These are phyloP conservation scores for Serrognathus titanus DNA, from an alignment of 2,888 invertebrate genomes.

Conservation along the genomic window DNA sequence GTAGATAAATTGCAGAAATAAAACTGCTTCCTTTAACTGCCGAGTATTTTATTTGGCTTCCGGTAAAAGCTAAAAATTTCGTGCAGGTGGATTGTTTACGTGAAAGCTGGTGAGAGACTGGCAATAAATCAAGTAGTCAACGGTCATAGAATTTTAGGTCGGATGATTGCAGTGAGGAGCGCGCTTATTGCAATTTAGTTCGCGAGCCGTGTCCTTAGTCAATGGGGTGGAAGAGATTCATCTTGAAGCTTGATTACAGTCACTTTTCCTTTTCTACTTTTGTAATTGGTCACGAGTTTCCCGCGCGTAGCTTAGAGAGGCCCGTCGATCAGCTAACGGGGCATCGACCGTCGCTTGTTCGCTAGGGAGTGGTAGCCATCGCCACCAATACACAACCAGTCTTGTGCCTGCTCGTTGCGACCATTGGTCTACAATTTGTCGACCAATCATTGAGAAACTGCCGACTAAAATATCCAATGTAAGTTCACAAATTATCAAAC, in stretches of 20 bases:
- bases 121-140: too few relatives aligned
- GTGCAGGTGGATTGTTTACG: too few relatives aligned
- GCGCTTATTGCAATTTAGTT: too few relatives aligned
- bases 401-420: slow-evolving; percentile 66
- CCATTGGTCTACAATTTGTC: slow-evolving; percentile 82
- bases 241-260: slow-evolving; percentile 13
- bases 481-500: slow-evolving; percentile 70
- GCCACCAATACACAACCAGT: slow-evolving; percentile 71
- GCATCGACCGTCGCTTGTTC: slow-evolving; percentile 47
- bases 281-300: slow-evolving; percentile 48
- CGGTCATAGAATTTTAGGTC: too few relatives aligned
- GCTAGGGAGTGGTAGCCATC: slow-evolving; percentile 63
- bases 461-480: slow-evolving; percentile 69
- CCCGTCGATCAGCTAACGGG: slow-evolving; percentile 42
- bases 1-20: too few relatives aligned
- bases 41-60: too few relatives aligned
- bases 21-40: too few relatives aligned
- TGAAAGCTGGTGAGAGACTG: too few relatives aligned
- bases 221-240: slow-evolving; percentile 8
- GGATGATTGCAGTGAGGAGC: too few relatives aligned
- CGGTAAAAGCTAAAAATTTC: too few relatives aligned
- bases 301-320: slow-evolving; percentile 42
- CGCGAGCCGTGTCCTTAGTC: too few relatives aligned
- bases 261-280: slow-evolving; percentile 41
- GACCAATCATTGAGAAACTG: slow-evolving; percentile 88